These are phyloP conservation scores for Anastrepha ludens DNA, from an alignment of 1,140 invertebrate genomes.

Conservation along the genomic window DNA sequence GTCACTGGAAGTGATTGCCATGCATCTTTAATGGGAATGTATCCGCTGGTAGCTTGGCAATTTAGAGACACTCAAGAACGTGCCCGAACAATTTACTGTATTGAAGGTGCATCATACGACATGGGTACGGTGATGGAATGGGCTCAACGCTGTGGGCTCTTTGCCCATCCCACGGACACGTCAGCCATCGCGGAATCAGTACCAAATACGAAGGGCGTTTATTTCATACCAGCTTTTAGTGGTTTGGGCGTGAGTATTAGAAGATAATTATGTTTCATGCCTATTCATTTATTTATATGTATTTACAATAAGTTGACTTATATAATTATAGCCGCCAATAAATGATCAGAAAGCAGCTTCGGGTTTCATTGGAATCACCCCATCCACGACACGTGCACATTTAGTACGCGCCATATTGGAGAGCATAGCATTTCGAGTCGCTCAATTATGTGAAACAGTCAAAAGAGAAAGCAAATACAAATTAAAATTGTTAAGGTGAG, in stretches of 20 bases:
- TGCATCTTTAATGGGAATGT: constrained; percentile 86
- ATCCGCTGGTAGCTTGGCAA: constrained; percentile 94
- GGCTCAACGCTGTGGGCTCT: constrained; percentile 85
- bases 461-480: constrained; percentile 79
- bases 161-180: constrained; percentile 82
- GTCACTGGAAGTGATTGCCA: constrained; percentile 88
- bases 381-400: constrained; percentile 85
- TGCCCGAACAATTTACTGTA: constrained; percentile 81
- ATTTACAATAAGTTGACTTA: constrained; percentile 47
- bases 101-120: constrained; percentile 90
- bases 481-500: constrained; percentile 79
- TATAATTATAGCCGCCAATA: constrained; percentile 83
- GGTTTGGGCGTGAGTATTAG: constrained; percentile 84
- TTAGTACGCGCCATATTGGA: constrained; percentile 89
- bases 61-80: constrained; percentile 75
- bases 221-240: constrained; percentile 93
- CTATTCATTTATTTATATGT: constrained; percentile 28
- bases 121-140: constrained; percentile 92
- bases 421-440: constrained; percentile 89
- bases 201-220: constrained; percentile 85
- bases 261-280: constrained; percentile 33
- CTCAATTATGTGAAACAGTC: constrained; percentile 84
- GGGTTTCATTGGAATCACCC: constrained; percentile 90
- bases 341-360: constrained; percentile 88
- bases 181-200: constrained; percentile 83